phyloP scores from a whole-genome alignment of 2,888 invertebrate species.

The Chaitophorus viminalis region DNA sequence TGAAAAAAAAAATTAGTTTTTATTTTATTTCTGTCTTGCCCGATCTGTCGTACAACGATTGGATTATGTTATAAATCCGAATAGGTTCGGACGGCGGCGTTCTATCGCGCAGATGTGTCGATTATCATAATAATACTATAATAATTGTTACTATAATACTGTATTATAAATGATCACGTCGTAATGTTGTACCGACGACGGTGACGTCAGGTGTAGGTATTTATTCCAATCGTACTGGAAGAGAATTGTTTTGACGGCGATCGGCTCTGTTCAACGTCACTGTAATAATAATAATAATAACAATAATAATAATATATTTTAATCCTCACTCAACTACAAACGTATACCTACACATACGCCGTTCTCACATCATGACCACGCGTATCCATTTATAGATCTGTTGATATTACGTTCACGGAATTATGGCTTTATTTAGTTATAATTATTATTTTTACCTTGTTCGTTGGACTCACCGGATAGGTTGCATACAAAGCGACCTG shows the following conservation, averaged over 20 bases:
- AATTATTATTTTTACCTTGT: neutral
- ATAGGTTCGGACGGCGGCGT: too few relatives aligned
- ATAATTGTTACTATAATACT: neutral
- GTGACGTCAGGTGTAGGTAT: neutral
- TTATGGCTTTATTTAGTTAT: neutral
- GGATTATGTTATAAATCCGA: too few relatives aligned
- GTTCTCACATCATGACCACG: neutral
- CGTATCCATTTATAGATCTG: conserved; percentile 9
- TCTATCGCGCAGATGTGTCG: neutral
- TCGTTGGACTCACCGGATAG: neutral
- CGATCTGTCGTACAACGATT: too few relatives aligned
- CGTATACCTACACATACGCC: too few relatives aligned
- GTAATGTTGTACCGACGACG: neutral
- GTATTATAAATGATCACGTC: too few relatives aligned
- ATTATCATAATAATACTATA: neutral
- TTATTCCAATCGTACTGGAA: neutral
- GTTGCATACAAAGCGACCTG: neutral
- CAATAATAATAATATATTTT: too few relatives aligned
- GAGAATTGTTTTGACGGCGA: conserved; percentile 8
- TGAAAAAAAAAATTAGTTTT: too few relatives aligned
- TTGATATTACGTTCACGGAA: conserved; percentile 2
- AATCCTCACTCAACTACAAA: too few relatives aligned
- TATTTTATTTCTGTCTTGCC: too few relatives aligned
- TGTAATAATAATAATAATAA: too few relatives aligned
- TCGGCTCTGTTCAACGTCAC: too few relatives aligned